These are phyloP conservation scores for Onthophagus sagittarius DNA, from an alignment of 2,888 invertebrate genomes.

Conservation along the genomic window DNA sequence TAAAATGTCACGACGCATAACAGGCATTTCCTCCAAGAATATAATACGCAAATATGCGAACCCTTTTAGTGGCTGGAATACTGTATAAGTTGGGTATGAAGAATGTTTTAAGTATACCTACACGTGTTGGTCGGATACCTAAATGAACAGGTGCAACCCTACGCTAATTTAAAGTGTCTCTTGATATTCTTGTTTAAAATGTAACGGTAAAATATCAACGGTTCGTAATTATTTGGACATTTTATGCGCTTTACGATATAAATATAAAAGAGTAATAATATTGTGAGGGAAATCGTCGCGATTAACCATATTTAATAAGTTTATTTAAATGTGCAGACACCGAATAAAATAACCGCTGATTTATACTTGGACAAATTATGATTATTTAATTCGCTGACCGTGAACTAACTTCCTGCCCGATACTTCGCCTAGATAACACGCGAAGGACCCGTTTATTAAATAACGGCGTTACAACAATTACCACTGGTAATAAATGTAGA, in stretches of 20 bases:
- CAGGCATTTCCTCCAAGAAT: conserved; percentile 13
- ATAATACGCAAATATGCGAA: not conserved
- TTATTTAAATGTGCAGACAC: not conserved
- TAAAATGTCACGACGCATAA: conserved; percentile 20
- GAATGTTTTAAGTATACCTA: not conserved
- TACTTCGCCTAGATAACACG: not conserved
- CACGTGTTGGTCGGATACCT: not conserved
- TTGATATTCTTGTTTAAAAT: not conserved
- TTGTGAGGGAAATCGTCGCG: not conserved
- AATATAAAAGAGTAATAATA: not conserved
- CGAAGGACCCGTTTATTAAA: not conserved
- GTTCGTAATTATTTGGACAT: not conserved
- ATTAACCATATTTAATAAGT: not conserved
- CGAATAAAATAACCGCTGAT: not conserved
- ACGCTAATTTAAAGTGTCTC: not conserved
- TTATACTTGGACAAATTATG: not conserved
- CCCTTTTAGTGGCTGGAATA: not conserved
- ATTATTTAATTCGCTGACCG: not conserved
- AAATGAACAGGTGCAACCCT: not conserved
- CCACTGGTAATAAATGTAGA: not conserved
- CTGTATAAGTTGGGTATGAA: not conserved
- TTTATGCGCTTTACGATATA: not conserved
- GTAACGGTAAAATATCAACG: not conserved
- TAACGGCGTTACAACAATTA: not conserved
- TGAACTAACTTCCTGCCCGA: not conserved